Evolutionary conservation across 2,888 invertebrate genomes (phyloP), one percentile per base, ranked within the genome.

Genomic region (Thymelicus sylvestris): DNA sequence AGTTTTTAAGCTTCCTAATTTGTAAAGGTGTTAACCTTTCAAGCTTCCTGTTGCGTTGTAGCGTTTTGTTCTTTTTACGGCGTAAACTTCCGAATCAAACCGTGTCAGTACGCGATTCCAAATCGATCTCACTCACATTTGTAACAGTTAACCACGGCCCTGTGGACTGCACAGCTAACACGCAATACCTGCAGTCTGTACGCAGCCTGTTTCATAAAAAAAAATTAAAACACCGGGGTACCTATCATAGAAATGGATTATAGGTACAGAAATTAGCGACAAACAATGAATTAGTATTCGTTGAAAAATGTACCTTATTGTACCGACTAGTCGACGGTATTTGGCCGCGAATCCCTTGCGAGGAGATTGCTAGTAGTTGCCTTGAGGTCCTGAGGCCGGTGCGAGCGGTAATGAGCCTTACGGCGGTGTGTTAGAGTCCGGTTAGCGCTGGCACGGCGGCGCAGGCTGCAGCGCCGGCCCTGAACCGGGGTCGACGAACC

Each of bases 401-500:
- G 12, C 59, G 13, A 61, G 61, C 61, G 19, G 41, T 44, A 19
- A 0, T 47, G 38, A 31, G 10, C 50, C 48, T 8, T 47, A n/a
- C 48, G 7, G 15, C 6, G 0, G 8, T 15, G 39, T 0, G 15
- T 15, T 7, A 52, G 24, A 15, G 52, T 52, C 6, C 13, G 2
- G 64, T 50, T 63, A 15, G n/a, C 31, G 41, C 7, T 41, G 41
- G 41, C 44, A 12, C 31, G 31, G 6, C 24, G 55, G 65, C 65
- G 65, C 65, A 66, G 66, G 57, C 59, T 60, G 70, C 57, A 76
- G 75, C 72, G 75, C 68, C 73, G 78, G 68, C 78, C 78, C 66
- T 77, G 78, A 74, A 74, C 66, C 66, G 76, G 62, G 78, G 77
- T 76, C 78, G 73, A 69, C 73, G 79, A 66, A 61, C 74, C 78